A percentile compares a stretch with the other conserved stretches of the same genome.
Conservation (phyloP, 2,797 vertebrate species). For the Sardinella longiceps region DNA sequence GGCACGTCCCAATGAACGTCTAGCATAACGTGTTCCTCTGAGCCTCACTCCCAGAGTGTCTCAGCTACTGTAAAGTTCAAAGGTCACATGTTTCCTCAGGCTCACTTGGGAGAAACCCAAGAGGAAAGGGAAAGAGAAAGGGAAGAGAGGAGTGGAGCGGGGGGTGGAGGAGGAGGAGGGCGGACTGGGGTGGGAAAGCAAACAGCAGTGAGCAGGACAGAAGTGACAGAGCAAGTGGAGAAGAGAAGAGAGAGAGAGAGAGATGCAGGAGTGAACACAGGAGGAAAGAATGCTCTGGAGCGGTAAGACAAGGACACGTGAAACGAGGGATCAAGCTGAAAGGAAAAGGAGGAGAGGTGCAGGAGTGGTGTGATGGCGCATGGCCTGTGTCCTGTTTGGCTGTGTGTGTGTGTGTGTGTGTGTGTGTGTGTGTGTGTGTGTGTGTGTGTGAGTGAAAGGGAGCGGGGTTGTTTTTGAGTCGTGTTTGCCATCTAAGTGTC, state of each 20-base stretch:
- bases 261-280: not conserved
- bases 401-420: not conserved
- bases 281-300: not conserved
- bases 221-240: not conserved
- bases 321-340: not conserved
- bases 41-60: not conserved
- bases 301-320: not conserved
- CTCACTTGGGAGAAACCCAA: not conserved
- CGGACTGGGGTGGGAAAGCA: no score
- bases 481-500: not conserved
- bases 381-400: not conserved
- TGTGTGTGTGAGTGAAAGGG: conserved; percentile 43
- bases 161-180: no score
- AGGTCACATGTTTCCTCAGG: not conserved
- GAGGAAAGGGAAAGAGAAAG: not conserved
- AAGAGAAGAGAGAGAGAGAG: not conserved
- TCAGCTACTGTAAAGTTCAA: conserved; percentile 7
- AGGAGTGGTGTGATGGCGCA: not conserved
- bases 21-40: not conserved
- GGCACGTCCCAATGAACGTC: not conserved
- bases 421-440: not conserved
- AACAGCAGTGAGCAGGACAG: not conserved
- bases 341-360: not conserved
- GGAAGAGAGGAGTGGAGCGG: not conserved
- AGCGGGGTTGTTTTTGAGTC: not conserved